A percentile compares a stretch with the other conserved stretches of the same genome.
phyloP scores from a whole-genome alignment of 2,113 vertebrate genomes.

The Coptodon bakossiorum region DNA sequence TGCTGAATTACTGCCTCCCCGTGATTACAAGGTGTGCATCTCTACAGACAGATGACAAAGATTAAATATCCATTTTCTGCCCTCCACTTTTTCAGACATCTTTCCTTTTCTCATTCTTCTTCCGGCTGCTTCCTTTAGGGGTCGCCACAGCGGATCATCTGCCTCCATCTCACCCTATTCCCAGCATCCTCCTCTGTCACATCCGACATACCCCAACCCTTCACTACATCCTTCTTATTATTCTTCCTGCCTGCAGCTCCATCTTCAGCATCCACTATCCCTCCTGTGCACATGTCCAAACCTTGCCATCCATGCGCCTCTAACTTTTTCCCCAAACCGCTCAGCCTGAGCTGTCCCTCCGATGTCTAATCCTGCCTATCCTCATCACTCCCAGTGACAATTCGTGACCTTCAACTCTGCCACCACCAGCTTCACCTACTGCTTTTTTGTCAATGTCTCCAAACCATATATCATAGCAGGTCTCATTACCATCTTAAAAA shows the following conservation, averaged over 20 bases:
- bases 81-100: neutral
- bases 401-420: neutral
- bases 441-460: neutral
- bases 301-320: neutral
- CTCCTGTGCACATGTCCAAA: neutral
- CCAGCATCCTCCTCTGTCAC: neutral
- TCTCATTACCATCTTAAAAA: neutral
- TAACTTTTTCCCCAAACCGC: neutral
- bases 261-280: neutral
- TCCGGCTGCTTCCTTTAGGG: neutral
- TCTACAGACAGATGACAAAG: neutral
- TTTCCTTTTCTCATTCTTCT: neutral
- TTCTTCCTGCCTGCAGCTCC: neutral
- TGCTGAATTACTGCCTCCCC: neutral
- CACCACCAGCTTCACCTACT: neutral
- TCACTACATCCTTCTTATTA: neutral
- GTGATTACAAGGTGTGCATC: neutral
- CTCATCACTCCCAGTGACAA: neutral
- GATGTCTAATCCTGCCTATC: neutral
- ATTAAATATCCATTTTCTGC: neutral
- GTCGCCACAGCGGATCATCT: neutral
- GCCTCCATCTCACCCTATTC: neutral
- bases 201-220: neutral
- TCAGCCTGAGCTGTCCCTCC: neutral
- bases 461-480: neutral